phyloP scores from a whole-genome alignment of 1,140 invertebrate genomes.

The Drosophila orena region DNA sequence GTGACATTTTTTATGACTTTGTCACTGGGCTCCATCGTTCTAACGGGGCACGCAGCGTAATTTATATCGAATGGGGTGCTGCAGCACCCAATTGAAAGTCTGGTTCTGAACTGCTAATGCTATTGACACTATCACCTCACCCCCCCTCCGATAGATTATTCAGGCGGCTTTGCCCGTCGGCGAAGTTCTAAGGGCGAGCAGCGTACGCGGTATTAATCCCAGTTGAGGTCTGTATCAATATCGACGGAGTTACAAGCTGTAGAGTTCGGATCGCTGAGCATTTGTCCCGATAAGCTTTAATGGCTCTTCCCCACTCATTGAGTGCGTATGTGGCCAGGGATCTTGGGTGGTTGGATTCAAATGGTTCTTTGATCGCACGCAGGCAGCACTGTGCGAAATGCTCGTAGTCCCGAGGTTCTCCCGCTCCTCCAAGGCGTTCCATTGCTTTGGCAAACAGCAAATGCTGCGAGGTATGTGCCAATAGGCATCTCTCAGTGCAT shows the following conservation, averaged over 20 bases:
- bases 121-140: too few relatives aligned
- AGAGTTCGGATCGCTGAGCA: slow-evolving; percentile 23
- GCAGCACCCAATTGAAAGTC: slow-evolving; percentile 45
- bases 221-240: slow-evolving; percentile 79
- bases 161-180: slow-evolving; percentile 49
- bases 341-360: slow-evolving; percentile 27
- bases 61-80: slow-evolving; percentile 47
- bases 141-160: slow-evolving; percentile 50
- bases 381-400: slow-evolving; percentile 35
- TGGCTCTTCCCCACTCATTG: slow-evolving; percentile 59
- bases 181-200: slow-evolving; percentile 55
- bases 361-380: slow-evolving; percentile 14
- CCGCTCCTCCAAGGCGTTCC: too few relatives aligned
- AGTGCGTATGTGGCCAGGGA: slow-evolving; percentile 22
- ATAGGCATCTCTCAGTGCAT: slow-evolving; percentile 41
- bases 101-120: slow-evolving; percentile 45
- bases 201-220: slow-evolving; percentile 63
- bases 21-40: slow-evolving; percentile 54
- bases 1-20: slow-evolving; percentile 80
- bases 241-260: slow-evolving; percentile 26
- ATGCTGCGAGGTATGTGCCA: too few relatives aligned
- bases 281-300: slow-evolving; percentile 74
- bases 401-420: too few relatives aligned
- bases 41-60: slow-evolving; percentile 26
- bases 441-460: too few relatives aligned